Percentiles rank a stretch among this genome's conserved stretches.
phyloP scores from a whole-genome alignment of 37 sponge, comb jelly and placozoan species.

The Petrosia ficiformis region DNA sequence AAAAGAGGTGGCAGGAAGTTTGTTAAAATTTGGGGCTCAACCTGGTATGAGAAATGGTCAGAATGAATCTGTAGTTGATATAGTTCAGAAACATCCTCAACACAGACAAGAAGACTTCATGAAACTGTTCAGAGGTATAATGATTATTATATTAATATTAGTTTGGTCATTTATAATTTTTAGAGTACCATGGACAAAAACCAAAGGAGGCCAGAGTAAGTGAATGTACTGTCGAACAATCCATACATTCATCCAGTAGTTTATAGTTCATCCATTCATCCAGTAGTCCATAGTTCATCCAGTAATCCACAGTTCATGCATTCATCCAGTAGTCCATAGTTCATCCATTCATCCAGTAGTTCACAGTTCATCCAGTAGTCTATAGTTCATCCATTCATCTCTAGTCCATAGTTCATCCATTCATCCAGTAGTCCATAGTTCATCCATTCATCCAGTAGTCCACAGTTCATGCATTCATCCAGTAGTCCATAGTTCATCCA shows the following conservation, averaged over 20 bases:
- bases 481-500: too few relatives aligned
- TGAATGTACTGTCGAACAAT: too few relatives aligned
- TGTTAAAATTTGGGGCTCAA: slow-evolving; percentile 78
- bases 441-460: too few relatives aligned
- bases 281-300: too few relatives aligned
- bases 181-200: slow-evolving; percentile 26
- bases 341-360: not conserved
- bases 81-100: slow-evolving; percentile 40
- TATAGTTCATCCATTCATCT: not conserved
- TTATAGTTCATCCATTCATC: too few relatives aligned
- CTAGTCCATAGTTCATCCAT: too few relatives aligned
- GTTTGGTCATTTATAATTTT: not conserved
- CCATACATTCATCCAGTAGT: too few relatives aligned
- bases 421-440: too few relatives aligned
- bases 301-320: too few relatives aligned
- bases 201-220: slow-evolving; percentile 40
- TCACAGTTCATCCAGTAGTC: not conserved
- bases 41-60: slow-evolving; percentile 31
- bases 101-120: slow-evolving; percentile 53
- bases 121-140: slow-evolving; percentile 47
- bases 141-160: not conserved
- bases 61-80: slow-evolving; percentile 35
- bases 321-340: too few relatives aligned
- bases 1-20: slow-evolving; percentile 48
- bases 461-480: too few relatives aligned